Evolutionary conservation across 2,113 vertebrate genomes (phyloP).

Genomic region (Prionailurus viverrinus): DNA sequence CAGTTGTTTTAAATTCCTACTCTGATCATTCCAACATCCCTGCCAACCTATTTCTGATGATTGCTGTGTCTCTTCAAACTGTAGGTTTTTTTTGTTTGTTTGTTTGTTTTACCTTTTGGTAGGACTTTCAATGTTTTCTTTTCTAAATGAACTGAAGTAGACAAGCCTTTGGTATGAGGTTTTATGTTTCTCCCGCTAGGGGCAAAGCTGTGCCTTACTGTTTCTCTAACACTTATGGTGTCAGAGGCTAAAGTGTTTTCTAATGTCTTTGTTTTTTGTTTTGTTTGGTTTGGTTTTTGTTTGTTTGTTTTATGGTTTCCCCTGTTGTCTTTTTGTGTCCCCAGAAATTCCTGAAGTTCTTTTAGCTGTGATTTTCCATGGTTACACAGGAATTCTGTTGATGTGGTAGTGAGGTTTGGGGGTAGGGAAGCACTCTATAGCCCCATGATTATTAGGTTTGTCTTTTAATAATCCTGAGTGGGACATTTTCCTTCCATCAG

Average conservation of each 20-base stretch:
- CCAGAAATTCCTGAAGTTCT: neutral
- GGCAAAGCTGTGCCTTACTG: neutral
- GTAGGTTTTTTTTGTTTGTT: neutral
- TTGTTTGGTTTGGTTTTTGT: neutral
- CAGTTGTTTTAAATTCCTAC: neutral
- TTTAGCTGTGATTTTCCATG: neutral
- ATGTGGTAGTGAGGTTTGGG: neutral
- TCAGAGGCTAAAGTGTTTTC: neutral
- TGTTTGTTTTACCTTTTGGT: neutral
- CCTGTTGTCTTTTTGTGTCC: neutral
- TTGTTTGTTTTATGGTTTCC: neutral
- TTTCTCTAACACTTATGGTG: neutral
- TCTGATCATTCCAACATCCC: neutral
- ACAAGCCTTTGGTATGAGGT: neutral
- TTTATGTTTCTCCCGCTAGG: neutral
- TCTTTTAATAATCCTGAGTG: neutral
- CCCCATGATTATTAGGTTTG: neutral
- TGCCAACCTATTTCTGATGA: neutral
- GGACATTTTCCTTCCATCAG: neutral
- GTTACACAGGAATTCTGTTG: neutral
- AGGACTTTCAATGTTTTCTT: neutral
- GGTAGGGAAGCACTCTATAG: neutral
- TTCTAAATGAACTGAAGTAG: neutral
- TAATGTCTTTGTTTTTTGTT: neutral
- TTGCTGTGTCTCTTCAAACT: neutral